Evolutionary conservation across 2,113 vertebrate species (phyloP).

Genomic region (Pseudolaguvia tuberculata): DNA sequence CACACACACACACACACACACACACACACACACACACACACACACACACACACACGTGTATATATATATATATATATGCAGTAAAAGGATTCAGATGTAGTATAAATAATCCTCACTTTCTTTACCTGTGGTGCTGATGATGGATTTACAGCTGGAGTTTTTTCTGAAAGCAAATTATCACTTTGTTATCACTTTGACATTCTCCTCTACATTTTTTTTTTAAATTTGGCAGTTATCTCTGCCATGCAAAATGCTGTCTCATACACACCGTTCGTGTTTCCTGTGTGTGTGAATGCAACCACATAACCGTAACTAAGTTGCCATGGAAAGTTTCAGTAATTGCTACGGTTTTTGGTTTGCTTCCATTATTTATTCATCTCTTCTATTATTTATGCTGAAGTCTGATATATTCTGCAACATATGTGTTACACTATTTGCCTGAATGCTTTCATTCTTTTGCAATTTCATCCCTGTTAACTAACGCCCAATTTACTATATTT

Average conservation of each 20-base stretch:
- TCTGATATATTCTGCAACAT: neutral
- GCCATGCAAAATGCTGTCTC: slow-evolving; percentile 15
- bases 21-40: no score
- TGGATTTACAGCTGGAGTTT: neutral
- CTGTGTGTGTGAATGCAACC: slow-evolving; percentile 30
- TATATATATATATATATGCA: neutral
- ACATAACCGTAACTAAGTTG: slow-evolving; percentile 2
- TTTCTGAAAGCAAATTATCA: slow-evolving; percentile 7
- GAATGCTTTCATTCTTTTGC: no score
- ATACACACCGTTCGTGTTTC: slow-evolving; percentile 7
- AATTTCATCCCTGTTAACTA: neutral
- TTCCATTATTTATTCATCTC: slow-evolving; percentile 3
- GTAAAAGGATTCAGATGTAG: neutral
- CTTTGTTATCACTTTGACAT: neutral
- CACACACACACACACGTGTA: no score
- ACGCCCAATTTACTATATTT: neutral
- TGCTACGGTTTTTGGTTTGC: neutral
- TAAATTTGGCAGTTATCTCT: neutral
- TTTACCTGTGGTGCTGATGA: slow-evolving; percentile 11
- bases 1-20: no score
- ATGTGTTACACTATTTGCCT: neutral
- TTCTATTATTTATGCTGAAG: neutral
- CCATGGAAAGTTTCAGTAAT: neutral
- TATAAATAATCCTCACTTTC: neutral
- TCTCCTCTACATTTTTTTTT: neutral